phyloP scores from a whole-genome alignment of 2,797 vertebrate genomes.

The Lutjanus campechanus region DNA sequence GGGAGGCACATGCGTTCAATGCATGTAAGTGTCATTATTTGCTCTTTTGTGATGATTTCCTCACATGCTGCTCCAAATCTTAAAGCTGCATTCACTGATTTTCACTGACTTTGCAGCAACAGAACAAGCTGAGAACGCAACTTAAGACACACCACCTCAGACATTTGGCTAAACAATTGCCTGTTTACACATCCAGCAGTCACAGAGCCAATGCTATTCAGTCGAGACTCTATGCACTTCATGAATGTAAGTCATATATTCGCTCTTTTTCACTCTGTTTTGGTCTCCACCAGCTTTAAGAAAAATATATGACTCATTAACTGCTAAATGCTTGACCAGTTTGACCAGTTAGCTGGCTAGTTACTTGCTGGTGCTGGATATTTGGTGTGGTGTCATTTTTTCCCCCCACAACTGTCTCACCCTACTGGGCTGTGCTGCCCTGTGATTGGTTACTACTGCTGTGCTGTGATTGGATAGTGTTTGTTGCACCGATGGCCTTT shows the following conservation, averaged over 20 bases:
- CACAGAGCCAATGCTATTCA: neutral
- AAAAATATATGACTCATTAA: neutral
- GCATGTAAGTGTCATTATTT: constrained; percentile 11
- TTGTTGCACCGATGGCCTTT: too few species aligned
- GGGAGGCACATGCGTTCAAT: neutral
- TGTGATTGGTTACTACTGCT: too few species aligned
- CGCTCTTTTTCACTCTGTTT: neutral
- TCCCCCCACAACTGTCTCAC: too few species aligned
- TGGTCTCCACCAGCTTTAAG: neutral
- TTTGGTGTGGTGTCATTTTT: too few species aligned
- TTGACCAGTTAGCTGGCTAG: too few species aligned
- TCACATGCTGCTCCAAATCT: neutral
- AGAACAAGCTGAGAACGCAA: neutral
- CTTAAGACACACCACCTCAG: neutral
- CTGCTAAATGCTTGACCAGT: neutral
- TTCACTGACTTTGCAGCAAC: neutral
- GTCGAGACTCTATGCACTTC: neutral
- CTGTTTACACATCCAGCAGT: neutral
- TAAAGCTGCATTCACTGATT: constrained; percentile 13
- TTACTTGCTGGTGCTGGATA: neutral
- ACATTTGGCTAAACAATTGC: neutral
- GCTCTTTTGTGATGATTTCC: constrained; percentile 19
- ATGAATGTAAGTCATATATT: neutral
- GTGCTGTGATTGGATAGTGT: too few species aligned
- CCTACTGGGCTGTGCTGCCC: too few species aligned